Evolutionary conservation across 2,797 vertebrate genomes (phyloP), one percentile per base, ranked within the genome.

Genomic region (Enteromius trimaculatus): DNA sequence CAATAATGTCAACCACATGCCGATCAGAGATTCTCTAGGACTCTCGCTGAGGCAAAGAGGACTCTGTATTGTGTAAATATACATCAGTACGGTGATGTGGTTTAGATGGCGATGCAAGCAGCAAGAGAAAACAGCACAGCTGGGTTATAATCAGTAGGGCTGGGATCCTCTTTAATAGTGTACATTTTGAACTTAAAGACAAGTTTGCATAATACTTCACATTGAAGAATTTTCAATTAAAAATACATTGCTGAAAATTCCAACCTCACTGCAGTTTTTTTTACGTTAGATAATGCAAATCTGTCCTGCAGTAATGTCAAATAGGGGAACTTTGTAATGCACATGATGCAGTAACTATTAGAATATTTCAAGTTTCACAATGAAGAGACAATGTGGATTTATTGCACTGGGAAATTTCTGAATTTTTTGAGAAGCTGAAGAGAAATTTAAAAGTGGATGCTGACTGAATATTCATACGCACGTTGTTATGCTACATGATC

Each of bases 141-240:
- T 58, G 51, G 19, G 85, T 82, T 79, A 60, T 64, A 74, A 76
- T 77, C 17, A 82, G 74, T 83, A 86, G 81, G 86, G 89, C 82
- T 88, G 89, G 89, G 81, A 88, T 88, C 83, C 83, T 87, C 60
- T 88, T 89, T 87, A 87, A 86, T 89, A 69, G 82, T 55, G 83
- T 76, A 58, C 70, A 68, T 82, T 77, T 77, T 34, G 23, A 70
- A 74, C 70, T 64, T 86, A 31, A 72, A 78, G 26, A 85, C 68
- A 77, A 71, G 29, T 77, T 77, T 83, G 75, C 78, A 86, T 85
- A 83, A 84, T 82, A 77, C 72, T 80, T 68, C 68, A 81, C 78
- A 79, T 81, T 79, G 85, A 79, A 29, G 29, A 70, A 68, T 86
- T 75, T 81, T 76, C 19, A 39, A 31, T 26, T 80, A 87, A 87